A percentile compares a stretch with the other conserved stretches of the same genome.
Evolutionary conservation across 2,113 vertebrate species (phyloP).

Genomic region (Ceyx melanurus): DNA sequence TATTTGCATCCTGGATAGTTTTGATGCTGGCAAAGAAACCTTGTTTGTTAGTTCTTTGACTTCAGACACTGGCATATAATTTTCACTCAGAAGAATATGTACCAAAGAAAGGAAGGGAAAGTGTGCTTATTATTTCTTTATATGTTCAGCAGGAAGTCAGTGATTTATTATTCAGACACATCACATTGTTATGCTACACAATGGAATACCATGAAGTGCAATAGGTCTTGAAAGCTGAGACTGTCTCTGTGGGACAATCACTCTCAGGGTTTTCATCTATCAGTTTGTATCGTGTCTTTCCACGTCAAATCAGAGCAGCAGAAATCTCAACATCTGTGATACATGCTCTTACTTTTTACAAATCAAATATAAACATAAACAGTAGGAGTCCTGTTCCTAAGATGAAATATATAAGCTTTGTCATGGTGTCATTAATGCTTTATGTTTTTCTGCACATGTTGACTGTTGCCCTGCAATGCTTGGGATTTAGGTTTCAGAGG

Average conservation of each 20-base stretch:
- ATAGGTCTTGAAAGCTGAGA: conserved; percentile 47
- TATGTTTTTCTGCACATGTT: conserved; percentile 14
- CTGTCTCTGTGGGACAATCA: conserved; percentile 24
- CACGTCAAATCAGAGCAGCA: conserved; percentile 37
- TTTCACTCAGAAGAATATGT: not conserved
- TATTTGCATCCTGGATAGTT: conserved; percentile 10
- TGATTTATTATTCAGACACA: conserved; percentile 50
- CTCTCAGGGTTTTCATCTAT: conserved; percentile 8
- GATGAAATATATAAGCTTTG: conserved; percentile 21
- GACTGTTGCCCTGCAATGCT: not conserved
- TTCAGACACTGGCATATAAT: not conserved
- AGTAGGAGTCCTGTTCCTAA: conserved; percentile 17
- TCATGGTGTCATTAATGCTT: conserved; percentile 28
- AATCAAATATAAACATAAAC: conserved; percentile 15
- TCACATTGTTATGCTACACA: not conserved
- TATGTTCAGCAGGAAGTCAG: not conserved
- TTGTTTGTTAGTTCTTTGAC: conserved; percentile 34
- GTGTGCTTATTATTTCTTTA: conserved; percentile 30
- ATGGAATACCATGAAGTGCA: not conserved
- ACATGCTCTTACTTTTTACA: not conserved
- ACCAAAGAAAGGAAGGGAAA: not conserved
- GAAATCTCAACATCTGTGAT: conserved; percentile 25
- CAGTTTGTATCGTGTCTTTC: not conserved
- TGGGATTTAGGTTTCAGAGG: not conserved
- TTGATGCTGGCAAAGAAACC: conserved; percentile 12